Conservation (phyloP, 2,113 vertebrate species). For the Equus quagga region DNA sequence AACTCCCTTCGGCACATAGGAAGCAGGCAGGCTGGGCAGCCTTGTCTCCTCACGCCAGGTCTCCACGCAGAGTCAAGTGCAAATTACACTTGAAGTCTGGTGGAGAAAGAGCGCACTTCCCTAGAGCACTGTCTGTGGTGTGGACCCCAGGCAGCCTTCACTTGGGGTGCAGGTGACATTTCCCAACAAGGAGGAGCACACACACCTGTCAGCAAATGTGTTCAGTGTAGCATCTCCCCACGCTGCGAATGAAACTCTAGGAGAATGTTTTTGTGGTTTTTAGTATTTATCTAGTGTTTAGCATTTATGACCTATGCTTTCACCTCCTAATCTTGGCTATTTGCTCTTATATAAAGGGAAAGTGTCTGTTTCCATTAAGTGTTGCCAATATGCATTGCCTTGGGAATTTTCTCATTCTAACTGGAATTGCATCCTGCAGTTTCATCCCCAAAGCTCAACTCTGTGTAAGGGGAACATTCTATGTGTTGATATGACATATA, state of each 20-base stretch:
- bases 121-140: no score
- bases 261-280: background rate
- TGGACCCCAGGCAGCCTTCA: background rate
- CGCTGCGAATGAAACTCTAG: background rate
- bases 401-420: no score
- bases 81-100: background rate
- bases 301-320: background rate
- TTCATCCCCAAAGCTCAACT: background rate
- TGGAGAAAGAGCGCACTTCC: background rate
- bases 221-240: fast-evolving
- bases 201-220: fast-evolving
- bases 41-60: background rate
- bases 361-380: background rate
- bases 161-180: fast-evolving
- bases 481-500: background rate
- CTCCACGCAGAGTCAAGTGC: fast-evolving
- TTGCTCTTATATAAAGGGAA: background rate
- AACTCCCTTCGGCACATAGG: fast-evolving
- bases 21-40: fast-evolving
- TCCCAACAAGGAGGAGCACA: background rate
- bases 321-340: background rate
- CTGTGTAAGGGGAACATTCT: no score
- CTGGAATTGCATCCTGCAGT: background rate
- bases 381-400: no score
- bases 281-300: no score